phyloP scores from a whole-genome alignment of 2,113 vertebrate species.

The Anser brachyrhynchus region DNA sequence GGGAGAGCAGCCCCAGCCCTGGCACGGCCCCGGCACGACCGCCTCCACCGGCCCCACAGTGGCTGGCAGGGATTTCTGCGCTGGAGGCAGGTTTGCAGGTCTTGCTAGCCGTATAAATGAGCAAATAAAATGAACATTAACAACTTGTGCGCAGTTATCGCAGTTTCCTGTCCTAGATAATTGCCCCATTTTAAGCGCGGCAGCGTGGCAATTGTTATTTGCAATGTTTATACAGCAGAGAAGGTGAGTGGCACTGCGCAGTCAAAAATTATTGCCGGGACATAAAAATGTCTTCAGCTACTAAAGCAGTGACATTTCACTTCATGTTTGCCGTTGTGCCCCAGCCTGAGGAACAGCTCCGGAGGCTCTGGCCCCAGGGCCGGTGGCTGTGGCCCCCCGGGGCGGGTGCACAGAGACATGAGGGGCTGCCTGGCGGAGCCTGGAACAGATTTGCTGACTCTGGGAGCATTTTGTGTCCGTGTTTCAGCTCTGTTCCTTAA shows the following conservation, averaged over 20 bases:
- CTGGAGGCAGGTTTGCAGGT: neutral
- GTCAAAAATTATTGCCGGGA: neutral
- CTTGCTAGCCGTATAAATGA: neutral
- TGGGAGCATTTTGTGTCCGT: neutral
- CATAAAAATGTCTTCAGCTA: neutral
- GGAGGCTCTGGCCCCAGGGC: neutral
- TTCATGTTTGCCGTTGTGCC: neutral
- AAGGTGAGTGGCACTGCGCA: accelerated
- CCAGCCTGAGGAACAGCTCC: neutral
- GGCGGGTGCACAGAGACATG: accelerated
- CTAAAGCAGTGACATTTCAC: neutral
- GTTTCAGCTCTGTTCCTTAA: constrained; percentile 26
- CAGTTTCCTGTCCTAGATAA: neutral
- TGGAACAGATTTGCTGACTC: constrained; percentile 54
- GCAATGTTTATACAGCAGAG: neutral
- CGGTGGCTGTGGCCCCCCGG: accelerated
- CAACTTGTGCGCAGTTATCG: neutral
- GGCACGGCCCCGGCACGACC: accelerated
- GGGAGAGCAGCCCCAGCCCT: neutral
- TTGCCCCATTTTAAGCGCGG: neutral
- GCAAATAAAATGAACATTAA: neutral
- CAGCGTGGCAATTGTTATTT: neutral
- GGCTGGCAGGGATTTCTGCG: accelerated
- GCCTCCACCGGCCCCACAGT: accelerated
- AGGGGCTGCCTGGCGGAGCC: neutral